Conservation (phyloP, 2,888 invertebrate genomes). For the Dryobota labecula region DNA sequence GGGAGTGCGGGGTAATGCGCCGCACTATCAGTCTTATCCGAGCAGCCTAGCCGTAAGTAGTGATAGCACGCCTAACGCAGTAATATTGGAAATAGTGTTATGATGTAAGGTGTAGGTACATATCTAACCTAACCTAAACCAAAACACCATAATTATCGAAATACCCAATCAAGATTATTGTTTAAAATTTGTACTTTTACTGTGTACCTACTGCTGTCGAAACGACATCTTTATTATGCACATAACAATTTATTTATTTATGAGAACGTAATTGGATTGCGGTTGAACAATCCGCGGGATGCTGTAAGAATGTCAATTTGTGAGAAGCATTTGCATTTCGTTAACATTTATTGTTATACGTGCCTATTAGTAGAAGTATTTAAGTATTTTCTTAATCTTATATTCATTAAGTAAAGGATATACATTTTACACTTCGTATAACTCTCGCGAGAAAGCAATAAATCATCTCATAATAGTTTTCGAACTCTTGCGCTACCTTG, state of each 20-base stretch:
- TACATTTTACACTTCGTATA: not conserved
- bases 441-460: not conserved
- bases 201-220: not conserved
- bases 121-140: no score
- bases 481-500: not conserved
- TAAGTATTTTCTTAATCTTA: no score
- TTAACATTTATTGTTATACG: slow-evolving; percentile 5
- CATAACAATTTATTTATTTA: slow-evolving; percentile 51
- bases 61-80: no score
- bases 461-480: not conserved
- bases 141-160: no score
- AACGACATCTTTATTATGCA: slow-evolving; percentile 28
- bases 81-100: no score
- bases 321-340: slow-evolving; percentile 31
- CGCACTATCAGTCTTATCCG: no score
- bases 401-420: no score
- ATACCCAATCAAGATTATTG: slow-evolving; percentile 14
- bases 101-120: no score
- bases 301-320: slow-evolving; percentile 36
- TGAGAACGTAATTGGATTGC: slow-evolving; percentile 53
- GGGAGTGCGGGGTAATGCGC: no score
- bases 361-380: no score
- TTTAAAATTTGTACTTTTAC: not conserved
- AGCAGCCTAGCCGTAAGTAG: no score
- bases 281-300: slow-evolving; percentile 32